Evolutionary conservation across 2,888 invertebrate species (phyloP).

Genomic region (Hesperia comma): DNA sequence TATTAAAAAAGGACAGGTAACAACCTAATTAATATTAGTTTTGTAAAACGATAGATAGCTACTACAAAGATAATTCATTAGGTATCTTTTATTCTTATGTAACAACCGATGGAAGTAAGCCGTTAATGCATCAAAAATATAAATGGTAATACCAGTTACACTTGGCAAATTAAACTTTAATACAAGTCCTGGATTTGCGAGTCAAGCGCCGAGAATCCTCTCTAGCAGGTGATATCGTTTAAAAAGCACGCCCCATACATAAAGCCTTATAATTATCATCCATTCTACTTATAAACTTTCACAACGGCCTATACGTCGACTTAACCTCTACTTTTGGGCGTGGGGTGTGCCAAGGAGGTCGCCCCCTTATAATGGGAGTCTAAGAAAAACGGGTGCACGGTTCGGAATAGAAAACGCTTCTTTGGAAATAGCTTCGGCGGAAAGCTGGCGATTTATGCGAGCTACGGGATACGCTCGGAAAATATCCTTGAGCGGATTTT

Average conservation of each 20-base stretch:
- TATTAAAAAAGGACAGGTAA: too few relatives aligned
- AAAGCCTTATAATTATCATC: constrained; percentile 82
- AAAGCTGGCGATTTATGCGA: constrained; percentile 82
- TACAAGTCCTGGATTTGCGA: constrained; percentile 50
- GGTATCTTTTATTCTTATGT: neutral
- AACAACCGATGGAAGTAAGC: neutral
- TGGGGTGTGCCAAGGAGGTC: constrained; percentile 47
- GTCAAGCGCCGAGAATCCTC: constrained; percentile 56
- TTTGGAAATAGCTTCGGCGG: constrained; percentile 83
- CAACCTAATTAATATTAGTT: too few relatives aligned
- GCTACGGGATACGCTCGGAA: constrained; percentile 81
- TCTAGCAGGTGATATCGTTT: constrained; percentile 69
- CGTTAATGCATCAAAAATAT: neutral
- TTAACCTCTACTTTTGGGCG: constrained; percentile 80
- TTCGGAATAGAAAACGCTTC: constrained; percentile 83
- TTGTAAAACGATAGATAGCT: too few relatives aligned
- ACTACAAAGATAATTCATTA: too few relatives aligned
- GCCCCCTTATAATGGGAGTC: constrained; percentile 79
- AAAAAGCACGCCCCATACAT: constrained; percentile 77
- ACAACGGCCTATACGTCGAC: constrained; percentile 84
- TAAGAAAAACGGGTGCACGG: constrained; percentile 83
- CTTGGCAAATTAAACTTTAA: constrained; percentile 7
- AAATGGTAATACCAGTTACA: constrained; percentile 6
- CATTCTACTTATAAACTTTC: constrained; percentile 84
- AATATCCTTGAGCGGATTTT: constrained; percentile 83